phyloP scores from a whole-genome alignment of 2,888 invertebrate genomes.

The Malachius bipustulatus region DNA sequence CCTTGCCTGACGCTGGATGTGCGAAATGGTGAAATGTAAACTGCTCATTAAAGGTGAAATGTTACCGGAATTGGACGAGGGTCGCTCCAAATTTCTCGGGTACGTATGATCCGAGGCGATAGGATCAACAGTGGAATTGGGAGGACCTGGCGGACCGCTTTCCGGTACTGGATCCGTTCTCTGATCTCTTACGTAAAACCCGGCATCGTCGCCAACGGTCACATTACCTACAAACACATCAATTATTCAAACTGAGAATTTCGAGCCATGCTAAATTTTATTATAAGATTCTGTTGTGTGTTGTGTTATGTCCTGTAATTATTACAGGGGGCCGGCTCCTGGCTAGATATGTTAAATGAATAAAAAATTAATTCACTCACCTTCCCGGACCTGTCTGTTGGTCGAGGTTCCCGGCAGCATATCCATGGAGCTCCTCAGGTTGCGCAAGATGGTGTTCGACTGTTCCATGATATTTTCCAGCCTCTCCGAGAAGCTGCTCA shows the following conservation, averaged over 20 bases:
- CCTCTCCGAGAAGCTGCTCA: slow-evolving; percentile 33
- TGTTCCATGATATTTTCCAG: slow-evolving; percentile 35
- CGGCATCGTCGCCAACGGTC: slow-evolving; percentile 26
- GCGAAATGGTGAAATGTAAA: slow-evolving; percentile 32
- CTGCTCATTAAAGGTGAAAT: slow-evolving; percentile 33
- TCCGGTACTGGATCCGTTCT: slow-evolving; percentile 11
- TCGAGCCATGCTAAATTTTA: too few species aligned
- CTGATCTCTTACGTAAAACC: slow-evolving; percentile 28
- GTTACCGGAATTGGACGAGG: slow-evolving; percentile 17
- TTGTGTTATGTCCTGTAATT: too few species aligned
- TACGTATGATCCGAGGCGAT: slow-evolving; percentile 34
- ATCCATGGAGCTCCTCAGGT: slow-evolving; percentile 31
- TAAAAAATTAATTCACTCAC: too few species aligned
- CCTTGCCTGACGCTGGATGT: slow-evolving; percentile 34
- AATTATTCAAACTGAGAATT: too few species aligned
- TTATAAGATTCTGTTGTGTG: too few species aligned
- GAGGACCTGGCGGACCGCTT: background rate
- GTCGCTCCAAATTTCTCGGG: slow-evolving; percentile 23
- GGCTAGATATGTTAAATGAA: too few species aligned
- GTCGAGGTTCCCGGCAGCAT: slow-evolving; percentile 21
- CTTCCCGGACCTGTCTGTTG: background rate
- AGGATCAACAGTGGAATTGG: background rate
- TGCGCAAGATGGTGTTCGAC: slow-evolving; percentile 33
- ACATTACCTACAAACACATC: too few species aligned
- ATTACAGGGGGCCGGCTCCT: background rate